Evolutionary conservation across 2,797 vertebrate species (phyloP).

Genomic region (Morelia viridis): DNA sequence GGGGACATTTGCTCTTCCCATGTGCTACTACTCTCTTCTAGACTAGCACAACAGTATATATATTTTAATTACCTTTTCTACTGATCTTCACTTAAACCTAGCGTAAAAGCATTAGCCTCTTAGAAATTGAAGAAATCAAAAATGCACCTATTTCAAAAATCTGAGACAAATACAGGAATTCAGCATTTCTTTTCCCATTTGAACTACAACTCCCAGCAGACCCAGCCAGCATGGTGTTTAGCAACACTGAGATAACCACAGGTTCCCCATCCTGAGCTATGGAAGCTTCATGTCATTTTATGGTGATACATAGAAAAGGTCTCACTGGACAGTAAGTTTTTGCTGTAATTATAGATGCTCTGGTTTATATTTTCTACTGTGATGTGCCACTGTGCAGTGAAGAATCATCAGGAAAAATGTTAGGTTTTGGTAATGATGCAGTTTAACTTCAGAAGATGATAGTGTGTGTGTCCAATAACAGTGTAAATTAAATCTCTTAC

Average conservation of each 20-base stretch:
- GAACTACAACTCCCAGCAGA: neutral
- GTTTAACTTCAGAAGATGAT: neutral
- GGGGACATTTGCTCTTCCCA: neutral
- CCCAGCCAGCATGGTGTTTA: neutral
- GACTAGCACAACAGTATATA: neutral
- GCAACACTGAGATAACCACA: neutral
- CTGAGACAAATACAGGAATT: neutral
- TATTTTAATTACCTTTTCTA: neutral
- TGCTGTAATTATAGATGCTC: neutral
- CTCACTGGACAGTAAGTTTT: neutral
- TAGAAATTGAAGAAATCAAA: neutral
- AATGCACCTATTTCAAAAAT: neutral
- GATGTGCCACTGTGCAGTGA: neutral
- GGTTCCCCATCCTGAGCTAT: neutral
- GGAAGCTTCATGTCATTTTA: neutral
- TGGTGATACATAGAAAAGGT: neutral
- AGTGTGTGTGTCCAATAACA: no score
- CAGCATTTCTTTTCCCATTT: no score
- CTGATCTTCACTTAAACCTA: neutral
- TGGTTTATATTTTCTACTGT: neutral
- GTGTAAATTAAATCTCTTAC: neutral
- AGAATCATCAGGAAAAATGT: neutral
- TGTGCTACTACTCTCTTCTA: neutral
- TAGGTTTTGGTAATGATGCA: neutral
- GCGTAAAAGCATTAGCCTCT: neutral